phyloP scores from a whole-genome alignment of 2,797 vertebrate species.

The Myripristis jacobus region DNA sequence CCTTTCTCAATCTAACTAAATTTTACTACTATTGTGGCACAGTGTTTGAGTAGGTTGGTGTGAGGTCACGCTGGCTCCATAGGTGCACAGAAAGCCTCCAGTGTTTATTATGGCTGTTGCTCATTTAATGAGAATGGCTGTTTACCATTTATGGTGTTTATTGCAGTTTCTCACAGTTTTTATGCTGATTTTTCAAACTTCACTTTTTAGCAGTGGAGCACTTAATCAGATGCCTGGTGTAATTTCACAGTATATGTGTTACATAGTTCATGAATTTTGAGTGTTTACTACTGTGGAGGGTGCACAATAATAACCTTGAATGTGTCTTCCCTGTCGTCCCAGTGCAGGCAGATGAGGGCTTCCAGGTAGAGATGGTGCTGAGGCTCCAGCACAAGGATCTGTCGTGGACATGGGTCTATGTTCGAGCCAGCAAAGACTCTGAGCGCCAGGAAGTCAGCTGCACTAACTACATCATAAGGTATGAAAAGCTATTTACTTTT shows the following conservation, averaged over 20 bases:
- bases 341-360: conserved; percentile 73
- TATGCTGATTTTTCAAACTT: too few relatives aligned
- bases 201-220: too few relatives aligned
- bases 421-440: conserved; percentile 59
- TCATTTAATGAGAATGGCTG: too few relatives aligned
- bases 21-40: too few relatives aligned
- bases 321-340: conserved; percentile 37
- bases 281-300: not conserved
- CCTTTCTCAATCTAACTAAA: too few relatives aligned
- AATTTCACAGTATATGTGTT: not conserved
- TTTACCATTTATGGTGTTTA: too few relatives aligned
- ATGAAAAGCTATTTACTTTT: conserved; percentile 17
- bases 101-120: too few relatives aligned
- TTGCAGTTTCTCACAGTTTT: too few relatives aligned
- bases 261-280: not conserved
- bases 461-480: conserved; percentile 86
- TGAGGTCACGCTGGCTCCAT: too few relatives aligned
- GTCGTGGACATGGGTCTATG: conserved; percentile 83
- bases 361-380: conserved; percentile 77
- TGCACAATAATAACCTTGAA: conserved; percentile 10
- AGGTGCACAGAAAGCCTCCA: too few relatives aligned
- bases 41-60: too few relatives aligned
- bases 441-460: conserved; percentile 73
- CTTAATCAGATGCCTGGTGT: too few relatives aligned
- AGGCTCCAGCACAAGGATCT: conserved; percentile 81